Evolutionary conservation across 2,797 vertebrate species (phyloP).

Genomic region (Salarias fasciatus): DNA sequence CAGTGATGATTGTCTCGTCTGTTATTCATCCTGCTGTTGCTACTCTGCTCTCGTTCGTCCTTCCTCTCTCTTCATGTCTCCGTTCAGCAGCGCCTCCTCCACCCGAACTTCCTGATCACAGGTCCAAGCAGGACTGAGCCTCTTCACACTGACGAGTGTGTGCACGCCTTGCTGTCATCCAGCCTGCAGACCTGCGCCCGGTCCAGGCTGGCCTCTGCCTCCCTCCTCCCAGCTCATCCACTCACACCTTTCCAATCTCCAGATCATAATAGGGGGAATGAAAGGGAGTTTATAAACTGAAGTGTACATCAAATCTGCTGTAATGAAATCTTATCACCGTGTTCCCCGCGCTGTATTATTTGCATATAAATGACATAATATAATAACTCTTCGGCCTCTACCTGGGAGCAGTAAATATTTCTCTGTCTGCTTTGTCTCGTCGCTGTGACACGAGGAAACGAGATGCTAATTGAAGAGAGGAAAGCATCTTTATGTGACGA

Average conservation of each 20-base stretch:
- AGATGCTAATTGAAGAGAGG: slow-evolving; percentile 84
- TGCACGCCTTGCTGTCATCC: background rate
- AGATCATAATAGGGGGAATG: slow-evolving; percentile 78
- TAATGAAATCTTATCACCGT: slow-evolving; percentile 84
- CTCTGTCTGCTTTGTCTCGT: slow-evolving; percentile 79
- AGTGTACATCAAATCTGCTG: slow-evolving; percentile 82
- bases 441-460: slow-evolving; percentile 71
- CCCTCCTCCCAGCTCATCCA: slow-evolving; percentile 41
- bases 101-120: slow-evolving; percentile 16
- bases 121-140: background rate
- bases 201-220: slow-evolving; percentile 14
- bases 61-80: too few relatives aligned
- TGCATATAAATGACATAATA: slow-evolving; percentile 88
- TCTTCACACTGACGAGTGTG: background rate
- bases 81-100: too few relatives aligned
- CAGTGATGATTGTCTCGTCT: too few relatives aligned
- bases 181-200: background rate
- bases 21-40: too few relatives aligned
- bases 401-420: slow-evolving; percentile 85
- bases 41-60: too few relatives aligned
- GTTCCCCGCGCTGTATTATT: slow-evolving; percentile 77
- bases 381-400: slow-evolving; percentile 79
- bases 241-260: slow-evolving; percentile 70
- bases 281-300: slow-evolving; percentile 83
- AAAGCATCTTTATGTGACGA: slow-evolving; percentile 82